phyloP scores from a whole-genome alignment of 1,140 invertebrate genomes.

The Musca domestica region DNA sequence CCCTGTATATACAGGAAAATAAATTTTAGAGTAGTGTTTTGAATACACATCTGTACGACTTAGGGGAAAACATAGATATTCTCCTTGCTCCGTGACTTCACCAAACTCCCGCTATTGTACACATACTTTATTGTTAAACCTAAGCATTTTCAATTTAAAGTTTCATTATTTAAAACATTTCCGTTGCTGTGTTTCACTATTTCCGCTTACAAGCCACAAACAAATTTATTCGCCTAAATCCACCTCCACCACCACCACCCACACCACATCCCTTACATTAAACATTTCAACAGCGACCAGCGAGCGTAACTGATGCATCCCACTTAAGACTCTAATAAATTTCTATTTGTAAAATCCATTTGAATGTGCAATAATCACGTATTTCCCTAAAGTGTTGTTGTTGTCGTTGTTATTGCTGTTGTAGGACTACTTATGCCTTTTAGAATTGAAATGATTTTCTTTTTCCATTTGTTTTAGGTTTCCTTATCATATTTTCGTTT shows the following conservation, averaged over 20 bases:
- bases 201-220: conserved; percentile 16
- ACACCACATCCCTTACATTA: neutral
- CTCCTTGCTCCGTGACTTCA: too few species aligned
- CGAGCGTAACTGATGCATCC: too few species aligned
- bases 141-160: conserved; percentile 20
- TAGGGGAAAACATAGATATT: too few species aligned
- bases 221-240: neutral
- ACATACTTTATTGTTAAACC: too few species aligned
- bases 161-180: neutral
- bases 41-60: too few species aligned
- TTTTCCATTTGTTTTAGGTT: too few species aligned
- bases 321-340: conserved; percentile 10
- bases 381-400: neutral
- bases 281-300: neutral
- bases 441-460: too few species aligned
- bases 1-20: too few species aligned
- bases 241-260: neutral
- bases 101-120: too few species aligned
- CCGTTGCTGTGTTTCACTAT: neutral
- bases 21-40: too few species aligned
- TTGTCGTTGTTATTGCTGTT: neutral
- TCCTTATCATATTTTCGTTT: neutral
- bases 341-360: conserved; percentile 15
- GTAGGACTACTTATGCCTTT: conserved; percentile 6
- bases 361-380: conserved; percentile 19